Evolutionary conservation across 2,888 invertebrate genomes (phyloP).

Genomic region (Mycalesis mineus): DNA sequence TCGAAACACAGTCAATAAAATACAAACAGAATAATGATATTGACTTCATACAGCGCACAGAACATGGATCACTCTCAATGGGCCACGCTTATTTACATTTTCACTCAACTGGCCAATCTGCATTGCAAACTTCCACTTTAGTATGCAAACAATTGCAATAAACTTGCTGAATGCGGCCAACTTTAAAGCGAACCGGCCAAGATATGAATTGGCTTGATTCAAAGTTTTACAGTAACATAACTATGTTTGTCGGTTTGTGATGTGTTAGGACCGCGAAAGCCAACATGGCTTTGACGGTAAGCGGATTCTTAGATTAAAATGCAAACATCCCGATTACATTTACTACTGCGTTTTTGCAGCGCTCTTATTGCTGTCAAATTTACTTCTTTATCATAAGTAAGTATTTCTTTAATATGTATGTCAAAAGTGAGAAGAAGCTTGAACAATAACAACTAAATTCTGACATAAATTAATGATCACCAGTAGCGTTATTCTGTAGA

Average conservation of each 20-base stretch:
- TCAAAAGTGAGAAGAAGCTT: too few species aligned
- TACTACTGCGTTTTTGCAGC: too few species aligned
- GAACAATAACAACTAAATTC: too few species aligned
- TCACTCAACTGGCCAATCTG: conserved; percentile 66
- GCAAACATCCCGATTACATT: background rate
- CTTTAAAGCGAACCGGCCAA: conserved; percentile 5
- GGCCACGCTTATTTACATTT: conserved; percentile 59
- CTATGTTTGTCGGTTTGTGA: conserved; percentile 30
- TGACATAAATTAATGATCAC: too few species aligned
- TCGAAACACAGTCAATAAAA: conserved; percentile 5
- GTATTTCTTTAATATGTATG: too few species aligned
- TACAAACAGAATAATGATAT: conserved; percentile 25
- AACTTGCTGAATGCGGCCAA: conserved; percentile 9
- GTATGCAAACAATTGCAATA: conserved; percentile 47
- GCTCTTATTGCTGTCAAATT: too few species aligned
- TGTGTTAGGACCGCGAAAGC: conserved; percentile 31
- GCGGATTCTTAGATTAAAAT: conserved; percentile 34
- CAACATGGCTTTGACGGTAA: conserved; percentile 56
- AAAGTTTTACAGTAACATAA: conserved; percentile 3
- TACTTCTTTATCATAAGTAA: too few species aligned
- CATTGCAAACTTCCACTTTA: conserved; percentile 62
- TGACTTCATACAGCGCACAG: conserved; percentile 33
- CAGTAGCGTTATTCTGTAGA: too few species aligned
- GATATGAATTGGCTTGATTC: conserved; percentile 19
- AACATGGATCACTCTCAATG: conserved; percentile 43